phyloP scores from a whole-genome alignment of 2,888 invertebrate genomes.

The Netelia fuscicornis region DNA sequence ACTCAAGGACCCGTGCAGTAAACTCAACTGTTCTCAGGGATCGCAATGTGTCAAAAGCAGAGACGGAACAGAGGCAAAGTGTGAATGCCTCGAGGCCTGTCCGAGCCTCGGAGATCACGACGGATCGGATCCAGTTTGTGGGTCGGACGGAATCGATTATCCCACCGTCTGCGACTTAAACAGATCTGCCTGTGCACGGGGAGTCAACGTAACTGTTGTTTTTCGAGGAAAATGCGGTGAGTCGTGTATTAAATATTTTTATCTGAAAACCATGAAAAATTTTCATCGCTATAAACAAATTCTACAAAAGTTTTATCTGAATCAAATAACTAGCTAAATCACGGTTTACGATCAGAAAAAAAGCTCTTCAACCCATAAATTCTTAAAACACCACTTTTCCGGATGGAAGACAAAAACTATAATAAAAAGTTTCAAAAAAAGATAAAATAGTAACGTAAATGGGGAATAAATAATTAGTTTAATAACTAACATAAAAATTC shows the following conservation, averaged over 20 bases:
- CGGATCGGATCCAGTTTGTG: conserved; percentile 92
- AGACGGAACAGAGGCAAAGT: conserved; percentile 91
- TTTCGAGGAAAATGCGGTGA: conserved; percentile 95
- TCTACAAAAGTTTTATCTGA: no score
- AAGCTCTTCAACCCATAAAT: no score
- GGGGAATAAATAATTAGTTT: no score
- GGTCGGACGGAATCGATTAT: conserved; percentile 94
- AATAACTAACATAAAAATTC: neutral
- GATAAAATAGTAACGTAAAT: no score
- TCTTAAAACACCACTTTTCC: no score
- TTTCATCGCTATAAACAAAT: no score
- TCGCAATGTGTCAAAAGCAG: conserved; percentile 87
- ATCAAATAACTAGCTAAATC: no score
- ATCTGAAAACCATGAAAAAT: neutral
- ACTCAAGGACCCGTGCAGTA: conserved; percentile 87
- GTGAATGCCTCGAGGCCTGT: conserved; percentile 92
- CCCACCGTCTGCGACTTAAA: conserved; percentile 94
- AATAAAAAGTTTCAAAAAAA: no score
- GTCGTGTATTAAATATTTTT: conserved; percentile 77
- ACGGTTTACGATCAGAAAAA: no score
- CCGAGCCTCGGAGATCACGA: conserved; percentile 94
- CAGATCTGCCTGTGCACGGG: conserved; percentile 91
- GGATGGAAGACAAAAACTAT: no score
- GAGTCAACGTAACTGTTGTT: conserved; percentile 91
- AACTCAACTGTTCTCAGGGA: conserved; percentile 86